phyloP scores from a whole-genome alignment of 2,888 invertebrate genomes.

The Apoderus coryli region DNA sequence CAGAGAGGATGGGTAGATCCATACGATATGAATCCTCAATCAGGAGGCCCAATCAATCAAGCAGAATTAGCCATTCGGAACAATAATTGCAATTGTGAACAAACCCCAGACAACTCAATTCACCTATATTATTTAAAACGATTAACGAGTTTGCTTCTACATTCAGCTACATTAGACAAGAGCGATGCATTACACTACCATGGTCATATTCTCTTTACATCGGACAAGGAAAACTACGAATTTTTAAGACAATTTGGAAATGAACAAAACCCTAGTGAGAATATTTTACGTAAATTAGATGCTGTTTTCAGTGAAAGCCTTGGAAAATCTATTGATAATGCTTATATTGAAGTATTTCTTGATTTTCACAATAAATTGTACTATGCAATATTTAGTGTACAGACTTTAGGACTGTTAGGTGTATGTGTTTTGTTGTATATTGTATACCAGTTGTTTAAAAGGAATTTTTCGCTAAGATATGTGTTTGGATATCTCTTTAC shows the following conservation, averaged over 20 bases:
- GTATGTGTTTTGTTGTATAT: conserved; percentile 13
- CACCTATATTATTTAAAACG: conserved; percentile 19
- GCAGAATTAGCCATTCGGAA: no score
- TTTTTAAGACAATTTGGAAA: conserved; percentile 16
- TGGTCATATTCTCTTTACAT: conserved; percentile 15
- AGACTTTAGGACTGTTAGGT: conserved; percentile 14
- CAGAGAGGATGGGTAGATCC: conserved; percentile 18
- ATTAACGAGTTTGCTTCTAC: conserved; percentile 15
- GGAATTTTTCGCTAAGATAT: conserved; percentile 16
- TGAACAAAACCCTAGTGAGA: conserved; percentile 10
- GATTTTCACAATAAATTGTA: conserved; percentile 13
- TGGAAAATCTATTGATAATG: conserved; percentile 12
- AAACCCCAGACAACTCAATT: no score
- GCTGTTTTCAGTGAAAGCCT: conserved; percentile 17
- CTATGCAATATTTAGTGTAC: conserved; percentile 12
- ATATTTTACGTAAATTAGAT: conserved; percentile 18
- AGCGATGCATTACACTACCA: conserved; percentile 11
- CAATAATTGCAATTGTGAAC: no score
- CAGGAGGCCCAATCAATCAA: conserved; percentile 12
- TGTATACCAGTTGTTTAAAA: conserved; percentile 16
- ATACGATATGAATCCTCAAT: conserved; percentile 19
- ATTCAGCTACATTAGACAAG: conserved; percentile 14
- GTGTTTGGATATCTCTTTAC: conserved; percentile 16
- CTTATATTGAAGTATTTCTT: conserved; percentile 12
- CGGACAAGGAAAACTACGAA: conserved; percentile 14